Base-by-base conservation (phyloP, 1,140 invertebrate species). In the Amphibalanus amphitrite region DNA sequence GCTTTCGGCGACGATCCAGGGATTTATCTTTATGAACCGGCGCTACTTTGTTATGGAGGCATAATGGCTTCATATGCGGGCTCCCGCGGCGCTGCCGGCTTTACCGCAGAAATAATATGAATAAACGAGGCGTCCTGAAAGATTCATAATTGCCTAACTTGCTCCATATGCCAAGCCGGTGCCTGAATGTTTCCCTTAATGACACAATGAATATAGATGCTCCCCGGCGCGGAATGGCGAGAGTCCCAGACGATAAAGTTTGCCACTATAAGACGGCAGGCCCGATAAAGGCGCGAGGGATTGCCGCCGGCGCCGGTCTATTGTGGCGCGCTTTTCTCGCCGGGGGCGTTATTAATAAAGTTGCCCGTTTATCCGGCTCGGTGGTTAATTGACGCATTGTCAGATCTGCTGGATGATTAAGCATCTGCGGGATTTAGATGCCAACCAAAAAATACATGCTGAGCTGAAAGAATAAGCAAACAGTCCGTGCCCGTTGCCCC, bases 81-180 rank as follows among this genome's bases (percentile, higher is more conserved):
- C 30, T 38, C 70, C 70, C 25, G 72, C 65, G n/a, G 67, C 28
- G 70, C 64, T 17, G 69, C 69, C 29, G 70, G 72, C 29, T 70
- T 69, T 65, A 70, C 23, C 40, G 72, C 69, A 59, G 65, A 72
- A 69, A 69, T 30, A 69, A 33, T 69, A 30, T 69, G 68, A 30
- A 30, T 40, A 69, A 69, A 33, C 20, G 68, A 23, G 1, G 68
- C 29, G 38, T 23, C 68, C 29, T 33, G 29, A 69, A 79, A 93
- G 91, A 75, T 81, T 95, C 73, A 91, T 91, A 28, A 86, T 85
- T 72, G 87, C 94, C 68, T 87, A 90, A 78, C 87, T 90, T 71
- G 89, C 90, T 75, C 90, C 91, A 81, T 92, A 90, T 89, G 90
- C 92, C 80, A 94, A 94, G 86, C 90, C 92, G 47, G 47, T 59